Base-by-base conservation (phyloP, 2,888 invertebrate species). In the Bembecia ichneumoniformis region DNA sequence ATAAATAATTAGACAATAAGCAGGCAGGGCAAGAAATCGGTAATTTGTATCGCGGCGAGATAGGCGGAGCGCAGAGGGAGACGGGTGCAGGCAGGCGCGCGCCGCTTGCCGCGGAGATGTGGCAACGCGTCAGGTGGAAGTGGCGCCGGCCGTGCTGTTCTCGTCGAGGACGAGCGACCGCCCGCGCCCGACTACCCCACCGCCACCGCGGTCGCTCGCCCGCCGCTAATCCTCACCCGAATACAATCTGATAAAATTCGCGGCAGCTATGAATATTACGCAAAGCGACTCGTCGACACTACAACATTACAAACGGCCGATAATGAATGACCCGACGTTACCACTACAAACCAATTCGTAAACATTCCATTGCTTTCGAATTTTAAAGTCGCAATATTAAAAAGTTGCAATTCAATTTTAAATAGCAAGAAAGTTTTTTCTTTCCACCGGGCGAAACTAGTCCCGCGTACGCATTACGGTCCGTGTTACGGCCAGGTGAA, bases 41-140 rank as follows among this genome's bases (percentile, higher is more conserved):
- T 81, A 82, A 86, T 81, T 81, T 82, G 82, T 83, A 82, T 86
- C 76, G 79, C 72, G 73, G 64, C 75, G 69, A 77, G 79, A 82
- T 80, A 80, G 81, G 82, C 77, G 81, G 79, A 77, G 79, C 76
- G 70, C 65, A 64, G 76, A 77, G 78, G 72, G 78, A 77, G 80
- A 76, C 70, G 77, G 78, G 72, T 72, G 78, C 74, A 73, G 67
- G 75, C 76, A 74, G 75, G 81, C 79, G 82, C 72, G 81, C 79
- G 82, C 79, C 77, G 73, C 64, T 68, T 66, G 62, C 71, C 78
- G 71, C 79, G 71, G 81, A 82, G 81, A 81, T 82, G 80, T 80
- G 79, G 81, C 83, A 79, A 80, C 84, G 83, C 86, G 86, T 86
- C 87, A 87, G 86, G 87, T 87, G 86, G 82, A 82, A 82, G 80